A percentile compares a stretch with the other conserved stretches of the same genome.
Conservation (phyloP, 2,113 vertebrate genomes). For the Boleophthalmus pectinirostris region DNA sequence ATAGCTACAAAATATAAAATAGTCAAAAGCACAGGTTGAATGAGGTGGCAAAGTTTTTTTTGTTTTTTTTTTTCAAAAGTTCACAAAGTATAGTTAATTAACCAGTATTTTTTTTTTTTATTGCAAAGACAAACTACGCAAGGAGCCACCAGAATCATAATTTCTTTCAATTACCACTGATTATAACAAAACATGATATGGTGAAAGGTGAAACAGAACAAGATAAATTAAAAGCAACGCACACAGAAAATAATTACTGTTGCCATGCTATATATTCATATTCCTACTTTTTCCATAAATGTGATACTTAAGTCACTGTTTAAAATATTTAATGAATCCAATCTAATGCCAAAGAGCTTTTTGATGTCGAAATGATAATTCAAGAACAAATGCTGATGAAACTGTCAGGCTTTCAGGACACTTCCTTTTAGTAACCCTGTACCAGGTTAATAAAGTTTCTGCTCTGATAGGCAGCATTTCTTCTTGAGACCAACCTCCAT, state of each 20-base stretch:
- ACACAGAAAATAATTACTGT: conserved; percentile 62
- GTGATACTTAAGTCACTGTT: conserved; percentile 84
- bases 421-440: conserved; percentile 92
- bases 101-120: neutral
- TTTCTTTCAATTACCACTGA: conserved; percentile 46
- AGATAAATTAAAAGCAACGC: conserved; percentile 66
- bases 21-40: neutral
- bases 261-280: conserved; percentile 73
- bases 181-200: conserved; percentile 65
- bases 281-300: conserved; percentile 73
- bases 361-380: conserved; percentile 98
- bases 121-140: conserved; percentile 8
- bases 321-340: conserved; percentile 91
- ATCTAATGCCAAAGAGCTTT: conserved; percentile 95
- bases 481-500: conserved; percentile 19
- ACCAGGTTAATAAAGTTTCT: conserved; percentile 88
- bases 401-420: conserved; percentile 95
- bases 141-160: conserved; percentile 29
- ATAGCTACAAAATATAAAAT: neutral
- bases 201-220: conserved; percentile 57
- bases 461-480: conserved; percentile 58
- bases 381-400: conserved; percentile 93
- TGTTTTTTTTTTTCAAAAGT: neutral
- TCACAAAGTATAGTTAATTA: neutral
- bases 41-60: neutral